These are phyloP conservation scores for Hiodon alosoides DNA, from an alignment of 2,113 vertebrate species.

Conservation along the genomic window DNA sequence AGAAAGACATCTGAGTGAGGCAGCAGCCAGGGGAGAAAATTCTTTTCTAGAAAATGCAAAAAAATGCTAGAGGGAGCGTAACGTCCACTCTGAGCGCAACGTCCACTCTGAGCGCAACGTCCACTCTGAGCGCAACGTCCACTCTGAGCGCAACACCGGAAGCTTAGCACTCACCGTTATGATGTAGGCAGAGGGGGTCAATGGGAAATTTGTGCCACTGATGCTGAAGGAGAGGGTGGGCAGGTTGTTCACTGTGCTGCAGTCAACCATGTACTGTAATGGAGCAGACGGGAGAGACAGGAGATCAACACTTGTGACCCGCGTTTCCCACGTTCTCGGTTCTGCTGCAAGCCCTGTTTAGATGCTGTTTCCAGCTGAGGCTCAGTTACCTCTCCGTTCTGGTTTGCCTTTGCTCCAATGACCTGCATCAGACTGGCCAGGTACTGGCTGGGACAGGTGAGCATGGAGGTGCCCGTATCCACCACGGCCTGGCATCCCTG, in stretches of 20 bases:
- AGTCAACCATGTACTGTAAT: constrained; percentile 49
- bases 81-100: too few relatives aligned
- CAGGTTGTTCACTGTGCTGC: constrained; percentile 41
- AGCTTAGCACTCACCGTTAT: constrained; percentile 28
- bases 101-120: not conserved
- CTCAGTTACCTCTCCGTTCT: constrained; percentile 47
- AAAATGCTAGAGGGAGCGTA: not conserved
- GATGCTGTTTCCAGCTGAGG: too few relatives aligned
- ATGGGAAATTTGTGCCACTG: constrained; percentile 42
- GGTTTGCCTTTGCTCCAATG: constrained; percentile 49
- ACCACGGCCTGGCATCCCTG: constrained; percentile 57
- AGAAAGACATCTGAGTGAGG: not conserved
- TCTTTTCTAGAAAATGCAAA: not conserved
- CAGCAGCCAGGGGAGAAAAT: not conserved
- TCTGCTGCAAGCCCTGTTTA: too few relatives aligned
- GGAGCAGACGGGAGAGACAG: not conserved
- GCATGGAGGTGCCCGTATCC: constrained; percentile 58
- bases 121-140: not conserved
- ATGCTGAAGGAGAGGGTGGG: constrained; percentile 54
- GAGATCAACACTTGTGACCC: not conserved
- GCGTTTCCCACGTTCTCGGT: too few relatives aligned
- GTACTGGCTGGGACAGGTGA: constrained; percentile 43
- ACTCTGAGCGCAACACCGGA: not conserved
- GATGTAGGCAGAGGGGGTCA: constrained; percentile 51
- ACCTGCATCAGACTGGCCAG: constrained; percentile 44